A percentile compares a stretch with the other conserved stretches of the same genome.
These are phyloP conservation scores for Rhodinocichla rosea DNA, from an alignment of 2,113 vertebrate species.

Conservation along the genomic window DNA sequence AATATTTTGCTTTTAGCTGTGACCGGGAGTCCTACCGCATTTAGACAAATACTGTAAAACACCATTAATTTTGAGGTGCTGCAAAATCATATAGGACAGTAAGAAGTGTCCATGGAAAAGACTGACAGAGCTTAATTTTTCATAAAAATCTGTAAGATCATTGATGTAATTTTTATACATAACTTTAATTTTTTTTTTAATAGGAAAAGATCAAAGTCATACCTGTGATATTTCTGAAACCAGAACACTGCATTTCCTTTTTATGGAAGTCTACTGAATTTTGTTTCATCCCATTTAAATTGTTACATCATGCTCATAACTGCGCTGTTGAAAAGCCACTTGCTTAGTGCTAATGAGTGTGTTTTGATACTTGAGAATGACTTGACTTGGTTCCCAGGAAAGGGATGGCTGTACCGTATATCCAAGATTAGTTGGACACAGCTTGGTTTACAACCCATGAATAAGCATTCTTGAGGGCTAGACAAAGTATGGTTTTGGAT, in stretches of 20 bases:
- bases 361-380: not conserved
- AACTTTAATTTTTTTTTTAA: not conserved
- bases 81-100: not conserved
- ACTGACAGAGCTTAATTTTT: not conserved
- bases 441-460: not conserved
- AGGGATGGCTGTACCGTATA: accelerated
- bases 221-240: not conserved
- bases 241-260: not conserved
- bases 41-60: not conserved
- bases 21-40: not conserved
- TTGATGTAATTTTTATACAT: not conserved
- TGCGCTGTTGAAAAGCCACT: not conserved
- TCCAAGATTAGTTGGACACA: not conserved
- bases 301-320: not conserved
- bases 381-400: not conserved
- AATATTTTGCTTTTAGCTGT: not conserved
- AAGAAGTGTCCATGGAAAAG: not conserved
- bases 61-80: not conserved
- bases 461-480: not conserved
- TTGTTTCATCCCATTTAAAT: not conserved
- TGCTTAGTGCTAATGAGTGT: not conserved
- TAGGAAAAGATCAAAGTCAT: not conserved
- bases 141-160: not conserved
- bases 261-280: not conserved
- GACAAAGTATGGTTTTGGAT: not conserved